Conservation (phyloP, 1,140 invertebrate genomes). For the Apis florea region DNA sequence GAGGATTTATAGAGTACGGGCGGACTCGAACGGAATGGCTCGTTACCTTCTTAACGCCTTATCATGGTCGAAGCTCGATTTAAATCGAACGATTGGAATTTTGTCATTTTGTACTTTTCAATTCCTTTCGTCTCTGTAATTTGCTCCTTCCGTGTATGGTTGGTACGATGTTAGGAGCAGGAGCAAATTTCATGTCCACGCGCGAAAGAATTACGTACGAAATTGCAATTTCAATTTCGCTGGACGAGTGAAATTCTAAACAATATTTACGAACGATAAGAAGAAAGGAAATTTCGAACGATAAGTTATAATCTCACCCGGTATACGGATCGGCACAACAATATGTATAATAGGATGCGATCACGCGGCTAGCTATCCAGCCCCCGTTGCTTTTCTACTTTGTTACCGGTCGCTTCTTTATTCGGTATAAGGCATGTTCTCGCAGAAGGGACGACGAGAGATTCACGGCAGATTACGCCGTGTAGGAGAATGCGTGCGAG, state of each 20-base stretch:
- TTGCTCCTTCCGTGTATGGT: too few relatives aligned
- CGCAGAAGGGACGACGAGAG: constrained; percentile 43
- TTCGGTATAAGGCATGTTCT: constrained; percentile 40
- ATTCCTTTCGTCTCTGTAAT: too few relatives aligned
- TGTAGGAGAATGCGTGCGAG: constrained; percentile 34
- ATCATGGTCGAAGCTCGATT: too few relatives aligned
- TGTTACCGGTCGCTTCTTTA: constrained; percentile 47
- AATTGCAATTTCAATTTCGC: too few relatives aligned
- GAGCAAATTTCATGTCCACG: too few relatives aligned
- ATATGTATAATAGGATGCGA: constrained; percentile 48
- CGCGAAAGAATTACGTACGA: too few relatives aligned
- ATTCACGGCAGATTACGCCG: constrained; percentile 47
- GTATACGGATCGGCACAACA: constrained; percentile 24
- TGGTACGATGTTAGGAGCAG: too few relatives aligned
- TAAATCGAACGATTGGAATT: neutral
- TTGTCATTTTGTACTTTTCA: too few relatives aligned
- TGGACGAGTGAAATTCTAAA: too few relatives aligned
- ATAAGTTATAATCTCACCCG: neutral
- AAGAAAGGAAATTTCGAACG: too few relatives aligned
- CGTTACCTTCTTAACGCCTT: neutral
- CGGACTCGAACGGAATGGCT: neutral
- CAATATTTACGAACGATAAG: too few relatives aligned
- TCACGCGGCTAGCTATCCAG: constrained; percentile 27
- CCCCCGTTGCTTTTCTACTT: constrained; percentile 37
- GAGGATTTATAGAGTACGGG: neutral